A percentile compares a stretch with the other conserved stretches of the same genome.
phyloP scores from a whole-genome alignment of 2,113 vertebrate genomes.

The Coryphaenoides rupestris region DNA sequence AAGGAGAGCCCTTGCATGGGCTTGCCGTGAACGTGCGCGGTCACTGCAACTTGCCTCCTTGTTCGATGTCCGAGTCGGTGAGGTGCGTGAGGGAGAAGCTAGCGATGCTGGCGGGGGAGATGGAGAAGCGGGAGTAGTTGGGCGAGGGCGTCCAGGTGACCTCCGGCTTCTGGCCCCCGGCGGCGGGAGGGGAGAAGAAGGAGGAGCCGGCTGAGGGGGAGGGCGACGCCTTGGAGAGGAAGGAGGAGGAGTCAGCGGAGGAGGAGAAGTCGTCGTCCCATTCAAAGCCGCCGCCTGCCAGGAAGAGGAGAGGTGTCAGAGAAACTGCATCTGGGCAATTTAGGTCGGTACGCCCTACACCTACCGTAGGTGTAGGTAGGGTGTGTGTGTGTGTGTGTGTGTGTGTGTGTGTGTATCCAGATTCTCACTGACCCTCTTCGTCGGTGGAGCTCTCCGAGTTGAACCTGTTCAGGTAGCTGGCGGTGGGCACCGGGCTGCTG shows the following conservation, averaged over 20 bases:
- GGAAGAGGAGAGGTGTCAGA: background rate
- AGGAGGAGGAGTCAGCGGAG: conserved; percentile 75
- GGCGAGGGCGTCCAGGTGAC: conserved; percentile 82
- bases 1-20: too few relatives aligned
- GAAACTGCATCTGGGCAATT: background rate
- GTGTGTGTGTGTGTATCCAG: too few relatives aligned
- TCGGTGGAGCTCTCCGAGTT: conserved; percentile 97
- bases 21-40: conserved; percentile 60
- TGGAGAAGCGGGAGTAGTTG: conserved; percentile 90
- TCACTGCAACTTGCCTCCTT: conserved; percentile 81
- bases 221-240: conserved; percentile 78
- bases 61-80: conserved; percentile 94
- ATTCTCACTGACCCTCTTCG: conserved; percentile 90
- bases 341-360: too few relatives aligned
- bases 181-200: conserved; percentile 83
- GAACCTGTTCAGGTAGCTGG: conserved; percentile 81
- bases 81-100: conserved; percentile 96
- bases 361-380: too few relatives aligned
- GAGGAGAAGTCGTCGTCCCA: conserved; percentile 98
- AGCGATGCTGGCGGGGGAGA: conserved; percentile 91
- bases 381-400: too few relatives aligned
- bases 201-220: conserved; percentile 70
- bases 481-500: conserved; percentile 61
- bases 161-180: conserved; percentile 64
- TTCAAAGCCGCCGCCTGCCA: conserved; percentile 89